phyloP scores from a whole-genome alignment of 2,797 vertebrate genomes.

The Neopelma chrysocephalum region DNA sequence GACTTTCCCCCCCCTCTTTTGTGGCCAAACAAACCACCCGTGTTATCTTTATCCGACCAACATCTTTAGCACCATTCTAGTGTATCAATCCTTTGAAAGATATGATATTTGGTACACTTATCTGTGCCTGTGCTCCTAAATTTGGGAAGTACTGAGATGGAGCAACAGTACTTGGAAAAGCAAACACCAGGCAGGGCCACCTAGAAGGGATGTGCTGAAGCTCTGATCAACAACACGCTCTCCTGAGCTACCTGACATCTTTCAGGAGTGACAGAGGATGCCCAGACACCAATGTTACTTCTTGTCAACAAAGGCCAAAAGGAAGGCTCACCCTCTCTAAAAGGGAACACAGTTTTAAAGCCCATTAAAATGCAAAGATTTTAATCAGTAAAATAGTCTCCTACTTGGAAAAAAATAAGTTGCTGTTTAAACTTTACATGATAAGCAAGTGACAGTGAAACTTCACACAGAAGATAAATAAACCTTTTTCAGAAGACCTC shows the following conservation, averaged over 20 bases:
- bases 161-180: background rate
- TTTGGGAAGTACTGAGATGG: background rate
- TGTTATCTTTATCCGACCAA: background rate
- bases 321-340: fast-evolving
- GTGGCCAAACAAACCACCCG: fast-evolving
- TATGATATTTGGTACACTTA: background rate
- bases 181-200: background rate
- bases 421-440: background rate
- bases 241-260: background rate
- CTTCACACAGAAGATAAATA: background rate
- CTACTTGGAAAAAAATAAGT: background rate
- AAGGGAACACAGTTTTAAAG: background rate
- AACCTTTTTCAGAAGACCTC: background rate
- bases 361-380: background rate
- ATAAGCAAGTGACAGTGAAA: background rate
- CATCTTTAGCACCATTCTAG: background rate
- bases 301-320: background rate
- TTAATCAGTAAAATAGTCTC: background rate
- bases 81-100: background rate
- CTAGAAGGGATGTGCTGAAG: background rate
- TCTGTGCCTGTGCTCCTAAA: background rate
- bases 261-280: background rate
- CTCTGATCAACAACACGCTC: background rate
- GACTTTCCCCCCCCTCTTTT: background rate
- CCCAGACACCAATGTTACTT: background rate